Base-by-base conservation (phyloP, 2,888 invertebrate genomes). In the Antitype chi region DNA sequence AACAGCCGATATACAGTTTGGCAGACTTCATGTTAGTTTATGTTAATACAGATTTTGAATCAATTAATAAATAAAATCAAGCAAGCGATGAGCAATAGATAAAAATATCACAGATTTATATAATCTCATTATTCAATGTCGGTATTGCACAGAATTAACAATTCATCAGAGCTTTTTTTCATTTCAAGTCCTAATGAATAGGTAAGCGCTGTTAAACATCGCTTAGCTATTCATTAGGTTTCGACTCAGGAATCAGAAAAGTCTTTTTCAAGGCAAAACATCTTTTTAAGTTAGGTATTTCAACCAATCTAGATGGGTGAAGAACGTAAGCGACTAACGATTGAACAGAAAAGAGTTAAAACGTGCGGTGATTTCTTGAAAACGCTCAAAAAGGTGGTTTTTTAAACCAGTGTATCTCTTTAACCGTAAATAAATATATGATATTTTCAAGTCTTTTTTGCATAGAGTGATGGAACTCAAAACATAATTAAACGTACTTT, bases 161-260 rank as follows among this genome's bases (percentile, higher is more conserved):
- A 63, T 78, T n/a, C 49, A 80, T 72, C 53, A 60, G 28, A 28
- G 52, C 11, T 80, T 80, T 80, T 80, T 79, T 80, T 71, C 20
- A 72, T 47, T 80, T 74, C 23, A 73, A 62, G 8, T 13, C 53
- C 23, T 80, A 78, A 78, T 63, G 63, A 74, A 81, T 74, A 32
- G 49, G 28, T 52, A 55, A 57, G 81, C 43, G 49, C 55, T 62
- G 49, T 63, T 17, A 43, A 80, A 55, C 62, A 63, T 57, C 52
- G 57, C 76, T 59, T 70, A 28, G 43, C 32, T 32, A 47, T 76
- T 71, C 76, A 76, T 79, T 80, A 80, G 17, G 25, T 53, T 25
- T 60, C 60, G 13, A 71, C 72, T 53, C 11, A 52, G 32, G 52
- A 63, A 17, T 43, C 23, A 53, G 23, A 25, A 55, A 49, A 71